Evolutionary conservation across 2,797 vertebrate genomes (phyloP), one percentile per base, ranked within the genome.

Genomic region (Onychomys arenicola): DNA sequence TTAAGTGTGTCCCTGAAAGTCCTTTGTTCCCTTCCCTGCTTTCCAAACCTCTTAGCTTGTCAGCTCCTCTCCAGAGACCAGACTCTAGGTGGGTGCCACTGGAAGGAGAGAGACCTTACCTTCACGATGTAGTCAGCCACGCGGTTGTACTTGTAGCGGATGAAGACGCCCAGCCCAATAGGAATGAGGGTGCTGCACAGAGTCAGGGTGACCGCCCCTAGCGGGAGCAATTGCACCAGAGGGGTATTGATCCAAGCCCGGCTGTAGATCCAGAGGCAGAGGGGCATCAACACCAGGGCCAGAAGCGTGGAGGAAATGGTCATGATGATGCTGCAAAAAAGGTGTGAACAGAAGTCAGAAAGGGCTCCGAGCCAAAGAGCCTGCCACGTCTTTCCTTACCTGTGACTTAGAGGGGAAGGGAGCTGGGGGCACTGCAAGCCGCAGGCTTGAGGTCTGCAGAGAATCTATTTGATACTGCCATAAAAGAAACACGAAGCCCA

Each of bases 201-300:
- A 0, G 99, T 99, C 96, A 99, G 98, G 97, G 99, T 99, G 89
- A 99, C 99, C 0, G 99, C 99, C 10, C 99, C 99, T 52, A 99
- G 99, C 6, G 99, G 99, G 94, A 99, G 98, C 63, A 99, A 98
- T 97, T 99, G 98, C 92, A 99, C 99, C 96, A 99, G 98, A 0
- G 99, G 99, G 0, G 99, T 99, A 98, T 99, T 99, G 98, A 99
- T 99, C 99, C 99, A 99, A 12, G 99, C 99, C 0, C 99, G 99
- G 96, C 99, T 99, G 98, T 99, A 99, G 98, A 99, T 94, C 99
- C 99, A 99, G 97, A 99, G 99, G 97, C 99, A 99, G 95, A 99
- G 98, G 11, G 99, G 99, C 99, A 99, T 99, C 97, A 99, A 97
- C 89, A 99, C 98, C 34, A 99, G 99, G 69, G 99, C 99, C 96